Base-by-base conservation (phyloP, 2,797 vertebrate genomes). In the Columba guinea region DNA sequence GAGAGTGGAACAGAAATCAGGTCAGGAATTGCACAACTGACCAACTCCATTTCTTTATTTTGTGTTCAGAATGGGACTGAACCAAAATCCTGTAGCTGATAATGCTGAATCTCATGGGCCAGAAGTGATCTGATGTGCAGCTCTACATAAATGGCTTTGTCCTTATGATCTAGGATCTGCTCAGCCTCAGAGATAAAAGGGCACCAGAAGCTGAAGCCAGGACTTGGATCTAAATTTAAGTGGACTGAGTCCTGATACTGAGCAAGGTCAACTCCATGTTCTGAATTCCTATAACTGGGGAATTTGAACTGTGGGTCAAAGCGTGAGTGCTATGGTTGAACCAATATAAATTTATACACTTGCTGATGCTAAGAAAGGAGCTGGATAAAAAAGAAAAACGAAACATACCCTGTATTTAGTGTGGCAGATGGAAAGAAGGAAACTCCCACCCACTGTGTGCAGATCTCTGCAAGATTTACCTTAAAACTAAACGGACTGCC, bases 401-500 rank as follows among this genome's bases (percentile, higher is more conserved):
- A 68, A 94, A 65, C 64, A 74, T 56, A 71, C 86, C 78, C 70
- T 85, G 81, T 82, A 62, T 89, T 95, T 89, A 89, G 67, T 78
- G 78, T 95, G 90, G 84, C 94, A 96, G 95, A 87, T 94, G 86
- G 95, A 80, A 94, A 87, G 93, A 94, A 94, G 91, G 91, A 86
- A 96, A 93, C 79, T 95, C 84, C 83, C 71, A 93, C 88, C 73
- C 71, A 83, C 89, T 67, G 55, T 41, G 69, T 69, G 70, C 93
- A 94, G 91, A 83, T 93, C 69, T 93, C 69, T 91, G 71, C 58
- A 85, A 80, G 80, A 77, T 89, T 93, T 94, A 89, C 56, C 71
- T 89, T 93, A 77, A 92, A 95, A 89, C 83, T 74, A 84, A 88
- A 26, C 48, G 82, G 81, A 67, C 63, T 93, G 83, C 41, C 76